A percentile compares a stretch with the other conserved stretches of the same genome.
Evolutionary conservation across 2,797 vertebrate genomes (phyloP).

Genomic region (Apogon talboti): DNA sequence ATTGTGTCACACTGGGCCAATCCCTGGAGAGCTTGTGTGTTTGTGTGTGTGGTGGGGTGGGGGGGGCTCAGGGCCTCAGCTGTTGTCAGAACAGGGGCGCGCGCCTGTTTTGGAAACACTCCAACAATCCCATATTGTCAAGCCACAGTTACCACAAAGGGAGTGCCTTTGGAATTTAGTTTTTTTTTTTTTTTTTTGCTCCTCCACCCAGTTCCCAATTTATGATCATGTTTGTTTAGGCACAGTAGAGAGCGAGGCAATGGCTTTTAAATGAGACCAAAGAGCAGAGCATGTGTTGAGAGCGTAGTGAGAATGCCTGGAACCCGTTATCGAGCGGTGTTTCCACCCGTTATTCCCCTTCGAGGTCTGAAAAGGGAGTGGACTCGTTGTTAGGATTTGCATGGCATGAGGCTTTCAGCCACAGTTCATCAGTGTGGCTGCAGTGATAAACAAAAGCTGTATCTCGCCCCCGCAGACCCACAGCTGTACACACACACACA

Average conservation of each 20-base stretch:
- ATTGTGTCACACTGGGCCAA: slow-evolving; percentile 74
- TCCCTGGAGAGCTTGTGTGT: slow-evolving; percentile 59
- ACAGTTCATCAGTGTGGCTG: slow-evolving; percentile 57
- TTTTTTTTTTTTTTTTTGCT: slow-evolving; percentile 36
- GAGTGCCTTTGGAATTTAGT: slow-evolving; percentile 46
- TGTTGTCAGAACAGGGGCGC: slow-evolving; percentile 66
- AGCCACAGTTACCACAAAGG: slow-evolving; percentile 63
- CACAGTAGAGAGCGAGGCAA: slow-evolving; percentile 53
- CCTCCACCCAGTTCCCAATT: slow-evolving; percentile 60
- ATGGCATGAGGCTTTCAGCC: slow-evolving; percentile 51
- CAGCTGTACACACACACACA: slow-evolving; percentile 39
- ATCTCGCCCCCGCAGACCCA: slow-evolving; percentile 36
- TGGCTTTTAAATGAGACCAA: slow-evolving; percentile 73
- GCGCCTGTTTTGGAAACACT: slow-evolving; percentile 69
- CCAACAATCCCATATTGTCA: slow-evolving; percentile 72
- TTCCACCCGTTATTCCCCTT: slow-evolving; percentile 34
- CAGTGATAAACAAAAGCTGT: slow-evolving; percentile 63
- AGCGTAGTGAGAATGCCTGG: slow-evolving; percentile 51
- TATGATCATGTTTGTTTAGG: slow-evolving; percentile 72
- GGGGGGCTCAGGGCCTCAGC: slow-evolving; percentile 62
- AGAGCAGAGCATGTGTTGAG: slow-evolving; percentile 67
- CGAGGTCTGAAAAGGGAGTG: slow-evolving; percentile 41
- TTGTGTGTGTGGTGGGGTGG: slow-evolving; percentile 10
- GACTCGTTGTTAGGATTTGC: slow-evolving; percentile 53
- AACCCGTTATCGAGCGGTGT: slow-evolving; percentile 38